A percentile compares a stretch with the other conserved stretches of the same genome.
Evolutionary conservation across 2,113 vertebrate genomes (phyloP).

Genomic region (Leptobrachium ailaonicum): DNA sequence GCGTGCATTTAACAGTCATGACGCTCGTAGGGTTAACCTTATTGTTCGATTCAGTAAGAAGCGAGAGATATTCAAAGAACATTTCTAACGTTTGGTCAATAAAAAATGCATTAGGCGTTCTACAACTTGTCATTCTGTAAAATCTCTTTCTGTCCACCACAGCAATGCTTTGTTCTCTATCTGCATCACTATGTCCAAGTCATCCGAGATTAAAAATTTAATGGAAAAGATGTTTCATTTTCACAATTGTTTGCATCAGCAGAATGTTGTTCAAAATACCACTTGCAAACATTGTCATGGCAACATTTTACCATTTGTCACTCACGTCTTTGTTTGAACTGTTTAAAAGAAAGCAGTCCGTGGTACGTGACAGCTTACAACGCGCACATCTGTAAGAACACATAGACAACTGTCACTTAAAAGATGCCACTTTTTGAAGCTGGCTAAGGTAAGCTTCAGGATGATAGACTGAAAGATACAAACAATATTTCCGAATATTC

Average conservation of each 20-base stretch:
- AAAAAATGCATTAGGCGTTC: not conserved
- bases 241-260: not conserved
- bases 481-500: too few species aligned
- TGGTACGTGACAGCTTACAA: not conserved
- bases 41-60: too few species aligned
- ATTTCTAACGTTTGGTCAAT: not conserved
- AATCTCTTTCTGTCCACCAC: not conserved
- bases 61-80: too few species aligned
- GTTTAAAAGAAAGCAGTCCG: not conserved
- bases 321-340: not conserved
- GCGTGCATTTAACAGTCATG: too few species aligned
- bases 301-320: not conserved
- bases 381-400: not conserved
- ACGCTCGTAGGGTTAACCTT: too few species aligned
- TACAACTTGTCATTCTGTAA: not conserved
- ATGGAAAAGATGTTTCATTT: not conserved
- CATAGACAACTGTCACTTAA: too few species aligned
- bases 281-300: not conserved
- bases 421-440: too few species aligned
- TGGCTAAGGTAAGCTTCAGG: too few species aligned
- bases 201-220: not conserved
- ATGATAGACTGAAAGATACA: too few species aligned
- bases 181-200: too few species aligned
- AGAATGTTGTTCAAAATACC: not conserved
- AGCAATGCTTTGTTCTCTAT: too few species aligned